Base-by-base conservation (phyloP, 2,797 vertebrate species). In the Neoniphon sammara region DNA sequence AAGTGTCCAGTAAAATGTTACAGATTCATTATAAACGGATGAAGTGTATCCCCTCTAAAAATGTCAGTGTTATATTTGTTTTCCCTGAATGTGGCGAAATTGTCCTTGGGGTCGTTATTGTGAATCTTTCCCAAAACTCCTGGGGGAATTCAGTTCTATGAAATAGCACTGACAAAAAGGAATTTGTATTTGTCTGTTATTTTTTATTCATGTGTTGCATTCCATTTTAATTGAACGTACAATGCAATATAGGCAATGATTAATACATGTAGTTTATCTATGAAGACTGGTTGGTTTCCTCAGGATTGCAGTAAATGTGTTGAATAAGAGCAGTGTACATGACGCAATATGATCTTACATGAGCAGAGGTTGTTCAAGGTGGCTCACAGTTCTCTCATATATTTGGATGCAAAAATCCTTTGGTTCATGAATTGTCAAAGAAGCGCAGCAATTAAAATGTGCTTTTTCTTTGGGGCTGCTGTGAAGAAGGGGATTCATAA, bases 261-360 rank as follows among this genome's bases (percentile, higher is more conserved):
- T 77, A 78, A 84, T 83, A 53, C 30, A n/a, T 61, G 70, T 17
- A 5, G 62, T 47, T 34, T 65, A 68, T 70, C 50, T 63, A 44
- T 17, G 2, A 80, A 46, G 23, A 21, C 56, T 10, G 23, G 64
- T 72, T 36, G 5, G 3, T 49, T 81, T 78, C 17, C 81, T 71
- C 65, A 12, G 57, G 76, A 70, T 75, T 68, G 58, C 0, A 1
- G 53, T 20, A 50, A 54, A 30, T n/a, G 42, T 77, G 74, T 89
- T 87, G 68, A 69, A n/a, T 89, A 81, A 91, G 55, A 82, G 49
- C 17, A n/a, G 50, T 49, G 75, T 82, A 85, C 82, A 86, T 79
- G 86, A 85, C 85, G 70, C 77, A 81, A 71, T 44, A 31, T 70
- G 69, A 53, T 55, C 47, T 0, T 6, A 55, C 42, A 12, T 59